Base-by-base conservation (phyloP, 2,888 invertebrate genomes). In the Diarsia dahlii region DNA sequence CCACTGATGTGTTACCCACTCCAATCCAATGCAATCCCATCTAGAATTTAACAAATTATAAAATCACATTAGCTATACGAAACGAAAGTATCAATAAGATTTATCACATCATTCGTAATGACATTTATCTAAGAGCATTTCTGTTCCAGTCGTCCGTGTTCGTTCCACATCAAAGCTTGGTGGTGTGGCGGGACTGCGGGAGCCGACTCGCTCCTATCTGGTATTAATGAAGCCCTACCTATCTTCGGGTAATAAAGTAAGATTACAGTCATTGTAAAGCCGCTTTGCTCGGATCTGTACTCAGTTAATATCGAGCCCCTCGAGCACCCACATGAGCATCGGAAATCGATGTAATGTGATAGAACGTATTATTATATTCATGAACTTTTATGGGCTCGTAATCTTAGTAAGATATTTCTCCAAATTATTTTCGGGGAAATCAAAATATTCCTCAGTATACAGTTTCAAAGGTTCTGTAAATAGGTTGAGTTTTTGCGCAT, bases 161-260 rank as follows among this genome's bases (percentile, higher is more conserved):
- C n/a, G 46, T 15, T 66, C 56, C 15, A n/a, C 23, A 45, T 58
- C 34, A 63, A 45, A 63, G 70, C 28, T 9, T 23, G 23, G 20
- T 5, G 28, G 9, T 9, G n/a, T 6, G 54, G 34, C 6, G 56
- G 28, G 28, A 28, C 28, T 28, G 28, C 28, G 28, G 34, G 48
- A 13, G 74, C 50, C 67, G 28, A 28, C 45, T 79, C 52, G 48
- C 60, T 45, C 62, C 79, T 75, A 85, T 86, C 86, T 84, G 80
- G 88, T 90, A 92, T 92, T 94, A 94, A 93, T 92, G 93, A 94
- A 93, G 91, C 91, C 91, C 80, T 65, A 80, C 85, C 85, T 89
- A 88, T 89, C 91, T 87, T 85, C 81, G 84, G 84, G 92, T 91
- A 92, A 93, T 93, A 93, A 93, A 92, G 90, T 90, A 88, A 91